These are phyloP conservation scores for Lophius piscatorius DNA, from an alignment of 2,113 vertebrate species.

Conservation along the genomic window DNA sequence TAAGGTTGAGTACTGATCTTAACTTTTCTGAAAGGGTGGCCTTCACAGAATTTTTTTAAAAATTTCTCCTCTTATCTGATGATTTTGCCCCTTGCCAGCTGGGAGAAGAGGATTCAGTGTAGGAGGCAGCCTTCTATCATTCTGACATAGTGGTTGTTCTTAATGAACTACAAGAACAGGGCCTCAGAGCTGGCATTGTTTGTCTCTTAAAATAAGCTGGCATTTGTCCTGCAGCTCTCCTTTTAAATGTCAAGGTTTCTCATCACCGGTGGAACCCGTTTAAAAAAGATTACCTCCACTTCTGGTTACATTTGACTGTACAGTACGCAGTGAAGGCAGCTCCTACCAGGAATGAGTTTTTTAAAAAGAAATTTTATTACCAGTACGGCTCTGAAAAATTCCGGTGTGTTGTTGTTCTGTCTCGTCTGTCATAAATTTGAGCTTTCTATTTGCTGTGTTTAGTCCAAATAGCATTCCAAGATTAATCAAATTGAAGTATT, in stretches of 20 bases:
- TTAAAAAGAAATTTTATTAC: too few species aligned
- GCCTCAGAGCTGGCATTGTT: constrained; percentile 14
- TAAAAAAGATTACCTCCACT: too few species aligned
- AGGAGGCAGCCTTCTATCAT: constrained; percentile 40
- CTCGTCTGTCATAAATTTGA: neutral
- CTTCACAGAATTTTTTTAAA: constrained; percentile 32
- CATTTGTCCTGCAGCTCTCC: constrained; percentile 18
- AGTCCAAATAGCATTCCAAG: neutral
- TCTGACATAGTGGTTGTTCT: constrained; percentile 25
- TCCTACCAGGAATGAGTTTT: too few species aligned
- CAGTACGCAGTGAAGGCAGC: too few species aligned
- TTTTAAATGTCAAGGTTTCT: constrained; percentile 48
- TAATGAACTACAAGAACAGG: constrained; percentile 25
- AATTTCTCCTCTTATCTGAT: constrained; percentile 34
- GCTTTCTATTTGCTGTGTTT: neutral
- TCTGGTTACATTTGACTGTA: too few species aligned
- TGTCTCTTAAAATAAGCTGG: constrained; percentile 40
- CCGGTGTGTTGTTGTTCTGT: neutral
- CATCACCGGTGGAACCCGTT: constrained; percentile 25
- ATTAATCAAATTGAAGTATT: neutral
- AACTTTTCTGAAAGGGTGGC: constrained; percentile 28
- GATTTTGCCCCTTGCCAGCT: constrained; percentile 18
- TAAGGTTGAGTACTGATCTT: constrained; percentile 14
- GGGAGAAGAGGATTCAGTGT: constrained; percentile 28
- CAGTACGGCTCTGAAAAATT: neutral